These are phyloP conservation scores for Dicentrarchus labrax DNA, from an alignment of 2,113 vertebrate species.

Conservation along the genomic window DNA sequence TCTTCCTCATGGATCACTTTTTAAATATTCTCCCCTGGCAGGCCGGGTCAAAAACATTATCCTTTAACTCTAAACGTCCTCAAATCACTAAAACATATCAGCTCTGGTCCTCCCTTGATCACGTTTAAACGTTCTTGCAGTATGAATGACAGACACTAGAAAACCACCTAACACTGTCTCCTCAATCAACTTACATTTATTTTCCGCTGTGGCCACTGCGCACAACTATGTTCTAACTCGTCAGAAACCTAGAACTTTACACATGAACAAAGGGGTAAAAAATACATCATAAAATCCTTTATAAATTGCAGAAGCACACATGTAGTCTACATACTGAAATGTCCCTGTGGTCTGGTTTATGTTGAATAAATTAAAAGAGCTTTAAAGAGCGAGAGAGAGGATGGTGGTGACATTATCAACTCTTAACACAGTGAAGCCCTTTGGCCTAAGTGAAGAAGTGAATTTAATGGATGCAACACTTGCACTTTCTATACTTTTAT, in stretches of 20 bases:
- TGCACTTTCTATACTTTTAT: neutral
- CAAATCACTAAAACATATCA: neutral
- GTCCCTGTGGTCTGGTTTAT: neutral
- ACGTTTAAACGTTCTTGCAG: neutral
- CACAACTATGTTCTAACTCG: neutral
- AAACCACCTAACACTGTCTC: neutral
- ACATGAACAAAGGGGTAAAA: neutral
- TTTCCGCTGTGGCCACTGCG: neutral
- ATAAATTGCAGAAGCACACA: neutral
- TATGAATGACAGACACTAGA: neutral
- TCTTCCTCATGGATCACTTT: neutral
- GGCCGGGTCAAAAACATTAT: neutral
- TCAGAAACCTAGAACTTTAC: neutral
- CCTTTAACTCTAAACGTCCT: too few relatives aligned
- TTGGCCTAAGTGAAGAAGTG: neutral
- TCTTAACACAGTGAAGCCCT: neutral
- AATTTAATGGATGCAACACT: neutral
- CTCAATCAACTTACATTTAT: neutral
- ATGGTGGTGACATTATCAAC: neutral
- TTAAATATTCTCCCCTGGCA: neutral
- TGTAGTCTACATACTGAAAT: neutral
- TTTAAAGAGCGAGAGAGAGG: neutral
- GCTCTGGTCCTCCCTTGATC: neutral
- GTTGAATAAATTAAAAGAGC: neutral
- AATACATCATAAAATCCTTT: neutral